Conservation (phyloP, 2,113 vertebrate genomes). For the Phylloscopus trochilus region DNA sequence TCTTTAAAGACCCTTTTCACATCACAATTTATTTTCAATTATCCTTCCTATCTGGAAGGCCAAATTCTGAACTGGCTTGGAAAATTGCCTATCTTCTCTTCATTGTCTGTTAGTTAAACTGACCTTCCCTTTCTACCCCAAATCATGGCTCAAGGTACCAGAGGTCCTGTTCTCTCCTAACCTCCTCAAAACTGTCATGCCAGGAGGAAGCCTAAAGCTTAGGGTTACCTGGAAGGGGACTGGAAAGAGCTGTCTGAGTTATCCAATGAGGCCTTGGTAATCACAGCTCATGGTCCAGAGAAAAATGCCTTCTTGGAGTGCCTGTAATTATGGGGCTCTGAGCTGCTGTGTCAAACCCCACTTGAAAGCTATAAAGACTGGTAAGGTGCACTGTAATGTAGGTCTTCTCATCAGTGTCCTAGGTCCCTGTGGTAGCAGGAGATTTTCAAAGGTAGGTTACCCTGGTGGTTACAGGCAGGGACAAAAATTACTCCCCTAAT, state of each 20-base stretch:
- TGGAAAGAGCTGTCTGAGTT: not conserved
- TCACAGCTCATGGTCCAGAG: not conserved
- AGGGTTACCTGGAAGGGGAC: not conserved
- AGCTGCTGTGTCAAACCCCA: not conserved
- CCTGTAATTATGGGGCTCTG: not conserved
- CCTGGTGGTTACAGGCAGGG: not conserved
- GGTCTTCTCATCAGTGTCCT: not conserved
- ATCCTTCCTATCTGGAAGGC: not conserved
- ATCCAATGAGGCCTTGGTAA: not conserved
- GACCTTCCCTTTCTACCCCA: not conserved
- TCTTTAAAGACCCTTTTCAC: not conserved
- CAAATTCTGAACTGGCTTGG: not conserved
- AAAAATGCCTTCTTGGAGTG: not conserved
- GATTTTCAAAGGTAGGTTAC: not conserved
- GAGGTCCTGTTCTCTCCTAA: not conserved
- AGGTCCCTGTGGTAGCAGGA: not conserved
- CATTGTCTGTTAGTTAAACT: fast-evolving
- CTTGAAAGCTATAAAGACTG: not conserved
- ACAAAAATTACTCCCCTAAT: not conserved
- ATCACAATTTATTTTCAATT: not conserved
- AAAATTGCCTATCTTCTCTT: not conserved
- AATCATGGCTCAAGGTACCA: not conserved
- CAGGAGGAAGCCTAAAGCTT: not conserved
- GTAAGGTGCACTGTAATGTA: fast-evolving
- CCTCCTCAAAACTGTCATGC: not conserved